These are phyloP conservation scores for Siphlonurus alternatus DNA, from an alignment of 2,888 invertebrate species.

Conservation along the genomic window DNA sequence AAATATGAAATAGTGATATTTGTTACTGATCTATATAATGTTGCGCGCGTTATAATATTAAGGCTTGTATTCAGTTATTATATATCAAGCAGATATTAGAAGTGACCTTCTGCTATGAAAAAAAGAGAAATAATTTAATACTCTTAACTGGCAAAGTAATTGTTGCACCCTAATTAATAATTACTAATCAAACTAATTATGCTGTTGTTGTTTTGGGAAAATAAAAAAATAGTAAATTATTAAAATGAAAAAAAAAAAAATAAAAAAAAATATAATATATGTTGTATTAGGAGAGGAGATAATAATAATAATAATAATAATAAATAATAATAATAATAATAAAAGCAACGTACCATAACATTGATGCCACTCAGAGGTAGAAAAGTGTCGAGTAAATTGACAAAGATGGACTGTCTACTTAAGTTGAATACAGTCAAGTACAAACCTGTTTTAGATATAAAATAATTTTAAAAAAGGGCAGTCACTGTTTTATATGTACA, in stretches of 20 bases:
- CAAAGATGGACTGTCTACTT: too few species aligned
- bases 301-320: too few species aligned
- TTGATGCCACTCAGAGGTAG: background rate
- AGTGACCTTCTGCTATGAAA: background rate
- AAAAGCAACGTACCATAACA: background rate
- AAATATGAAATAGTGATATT: background rate
- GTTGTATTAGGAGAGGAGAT: background rate
- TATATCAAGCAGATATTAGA: too few species aligned
- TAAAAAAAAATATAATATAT: background rate
- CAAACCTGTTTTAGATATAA: constrained; percentile 13
- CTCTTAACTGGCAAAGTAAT: background rate
- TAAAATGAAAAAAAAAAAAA: background rate
- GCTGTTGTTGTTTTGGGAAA: too few species aligned
- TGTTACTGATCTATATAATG: background rate
- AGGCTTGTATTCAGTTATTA: too few species aligned
- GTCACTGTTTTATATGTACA: background rate
- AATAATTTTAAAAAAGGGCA: background rate
- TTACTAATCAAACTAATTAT: background rate
- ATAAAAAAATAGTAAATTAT: too few species aligned
- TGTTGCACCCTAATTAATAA: background rate
- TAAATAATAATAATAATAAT: background rate
- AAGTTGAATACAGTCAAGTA: constrained; percentile 14
- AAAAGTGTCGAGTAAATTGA: background rate
- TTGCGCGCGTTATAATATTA: background rate
- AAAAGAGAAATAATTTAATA: too few species aligned